phyloP scores from a whole-genome alignment of 1,140 invertebrate genomes.

The Homalodisca vitripennis region DNA sequence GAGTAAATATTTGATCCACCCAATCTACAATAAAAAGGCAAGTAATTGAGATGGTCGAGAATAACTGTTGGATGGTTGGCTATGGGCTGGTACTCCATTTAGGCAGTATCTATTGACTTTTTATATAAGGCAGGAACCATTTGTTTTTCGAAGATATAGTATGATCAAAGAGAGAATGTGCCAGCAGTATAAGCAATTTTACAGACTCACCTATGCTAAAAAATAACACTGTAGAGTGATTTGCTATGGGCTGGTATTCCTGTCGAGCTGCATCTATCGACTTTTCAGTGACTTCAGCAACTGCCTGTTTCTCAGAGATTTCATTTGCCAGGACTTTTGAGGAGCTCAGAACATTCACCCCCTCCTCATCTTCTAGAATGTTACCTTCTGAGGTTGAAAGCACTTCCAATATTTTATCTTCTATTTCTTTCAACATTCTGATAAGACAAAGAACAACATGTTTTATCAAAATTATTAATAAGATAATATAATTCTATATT shows the following conservation, averaged over 20 bases:
- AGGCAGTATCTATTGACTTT: too few species aligned
- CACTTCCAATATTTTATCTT: conserved; percentile 89
- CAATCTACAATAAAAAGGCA: too few species aligned
- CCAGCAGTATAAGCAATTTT: too few species aligned
- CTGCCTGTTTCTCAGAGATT: conserved; percentile 85
- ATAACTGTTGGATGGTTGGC: too few species aligned
- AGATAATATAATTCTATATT: neutral
- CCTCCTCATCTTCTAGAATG: conserved; percentile 93
- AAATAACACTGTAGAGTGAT: conserved; percentile 86
- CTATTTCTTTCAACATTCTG: conserved; percentile 88
- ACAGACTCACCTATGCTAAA: conserved; percentile 85
- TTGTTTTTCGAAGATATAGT: too few species aligned
- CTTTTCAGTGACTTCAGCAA: conserved; percentile 84
- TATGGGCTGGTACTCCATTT: too few species aligned
- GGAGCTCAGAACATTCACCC: conserved; percentile 87
- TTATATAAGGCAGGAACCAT: too few species aligned
- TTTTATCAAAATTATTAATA: neutral
- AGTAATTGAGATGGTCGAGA: too few species aligned
- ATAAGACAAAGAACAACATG: too few species aligned
- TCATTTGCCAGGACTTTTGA: conserved; percentile 88
- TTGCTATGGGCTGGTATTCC: conserved; percentile 85
- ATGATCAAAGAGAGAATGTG: too few species aligned
- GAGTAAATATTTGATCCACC: too few species aligned
- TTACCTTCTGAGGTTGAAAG: conserved; percentile 85
- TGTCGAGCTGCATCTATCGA: conserved; percentile 76